phyloP scores from a whole-genome alignment of 2,888 invertebrate species.

The Phyllotreta striolata region DNA sequence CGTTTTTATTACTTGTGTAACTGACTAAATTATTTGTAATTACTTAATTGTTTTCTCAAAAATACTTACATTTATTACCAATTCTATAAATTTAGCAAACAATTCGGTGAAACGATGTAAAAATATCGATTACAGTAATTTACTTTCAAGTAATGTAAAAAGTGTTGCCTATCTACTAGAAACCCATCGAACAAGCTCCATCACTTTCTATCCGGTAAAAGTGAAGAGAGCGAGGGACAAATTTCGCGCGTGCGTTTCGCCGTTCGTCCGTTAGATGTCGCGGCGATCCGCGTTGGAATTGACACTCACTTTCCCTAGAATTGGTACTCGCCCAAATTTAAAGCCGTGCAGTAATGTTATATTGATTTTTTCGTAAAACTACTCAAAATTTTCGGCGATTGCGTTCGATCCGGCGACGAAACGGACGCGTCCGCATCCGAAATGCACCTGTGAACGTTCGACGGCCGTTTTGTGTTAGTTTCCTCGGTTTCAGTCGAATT shows the following conservation, averaged over 20 bases:
- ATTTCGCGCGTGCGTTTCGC: conserved; percentile 51
- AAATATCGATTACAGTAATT: too few species aligned
- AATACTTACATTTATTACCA: too few species aligned
- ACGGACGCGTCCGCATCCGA: conserved; percentile 28
- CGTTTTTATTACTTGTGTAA: too few species aligned
- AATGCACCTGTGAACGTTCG: conserved; percentile 34
- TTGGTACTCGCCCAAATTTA: conserved; percentile 53
- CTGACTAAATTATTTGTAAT: too few species aligned
- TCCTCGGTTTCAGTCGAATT: conserved; percentile 35
- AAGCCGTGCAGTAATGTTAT: conserved; percentile 48
- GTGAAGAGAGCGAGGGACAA: too few species aligned
- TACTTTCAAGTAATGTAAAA: too few species aligned
- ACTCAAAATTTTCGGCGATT: conserved; percentile 42
- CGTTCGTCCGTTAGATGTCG: conserved; percentile 57
- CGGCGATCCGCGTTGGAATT: conserved; percentile 55
- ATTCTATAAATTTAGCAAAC: too few species aligned
- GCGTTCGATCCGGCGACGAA: conserved; percentile 34
- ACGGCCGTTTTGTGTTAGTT: conserved; percentile 43
- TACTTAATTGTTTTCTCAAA: too few species aligned
- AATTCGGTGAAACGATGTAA: too few species aligned
- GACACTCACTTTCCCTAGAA: conserved; percentile 42
- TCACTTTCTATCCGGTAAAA: too few species aligned
- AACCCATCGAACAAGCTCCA: too few species aligned
- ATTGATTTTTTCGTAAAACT: conserved; percentile 51
- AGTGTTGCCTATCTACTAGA: too few species aligned